phyloP scores from a whole-genome alignment of 2,113 vertebrate species.

The Tetrax tetrax region DNA sequence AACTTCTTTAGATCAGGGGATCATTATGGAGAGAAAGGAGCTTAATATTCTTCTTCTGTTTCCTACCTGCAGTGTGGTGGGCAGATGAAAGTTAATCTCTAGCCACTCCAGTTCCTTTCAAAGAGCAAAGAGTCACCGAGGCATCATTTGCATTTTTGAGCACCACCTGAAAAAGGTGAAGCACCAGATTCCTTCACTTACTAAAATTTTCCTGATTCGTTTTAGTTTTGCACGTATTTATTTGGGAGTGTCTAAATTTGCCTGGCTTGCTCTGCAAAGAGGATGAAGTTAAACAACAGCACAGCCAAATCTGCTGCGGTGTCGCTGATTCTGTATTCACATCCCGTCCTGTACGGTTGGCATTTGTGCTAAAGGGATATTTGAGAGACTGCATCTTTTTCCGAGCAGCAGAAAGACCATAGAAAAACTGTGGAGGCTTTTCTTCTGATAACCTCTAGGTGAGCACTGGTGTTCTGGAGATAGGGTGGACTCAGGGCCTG shows the following conservation, averaged over 20 bases:
- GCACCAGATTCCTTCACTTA: not conserved
- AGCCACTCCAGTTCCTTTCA: not conserved
- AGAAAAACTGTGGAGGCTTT: not conserved
- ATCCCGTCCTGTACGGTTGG: not conserved
- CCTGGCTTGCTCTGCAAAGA: not conserved
- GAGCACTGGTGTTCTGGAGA: not conserved
- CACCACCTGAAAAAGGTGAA: not conserved
- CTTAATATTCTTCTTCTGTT: not conserved
- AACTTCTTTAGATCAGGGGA: not conserved
- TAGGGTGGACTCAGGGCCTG: not conserved
- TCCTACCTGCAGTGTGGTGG: not conserved
- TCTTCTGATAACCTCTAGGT: not conserved
- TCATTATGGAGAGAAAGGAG: not conserved
- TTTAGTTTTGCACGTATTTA: not conserved
- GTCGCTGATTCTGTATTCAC: fast-evolving
- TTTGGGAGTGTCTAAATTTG: not conserved
- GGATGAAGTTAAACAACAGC: not conserved
- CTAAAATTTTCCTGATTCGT: not conserved
- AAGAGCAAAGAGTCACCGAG: not conserved
- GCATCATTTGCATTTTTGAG: not conserved
- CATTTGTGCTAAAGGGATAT: not conserved
- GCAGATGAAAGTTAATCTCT: not conserved
- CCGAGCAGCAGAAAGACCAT: not conserved
- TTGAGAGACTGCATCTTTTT: not conserved
- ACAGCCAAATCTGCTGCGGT: not conserved